These are phyloP conservation scores for Rissa tridactyla DNA, from an alignment of 2,113 vertebrate genomes.

Conservation along the genomic window DNA sequence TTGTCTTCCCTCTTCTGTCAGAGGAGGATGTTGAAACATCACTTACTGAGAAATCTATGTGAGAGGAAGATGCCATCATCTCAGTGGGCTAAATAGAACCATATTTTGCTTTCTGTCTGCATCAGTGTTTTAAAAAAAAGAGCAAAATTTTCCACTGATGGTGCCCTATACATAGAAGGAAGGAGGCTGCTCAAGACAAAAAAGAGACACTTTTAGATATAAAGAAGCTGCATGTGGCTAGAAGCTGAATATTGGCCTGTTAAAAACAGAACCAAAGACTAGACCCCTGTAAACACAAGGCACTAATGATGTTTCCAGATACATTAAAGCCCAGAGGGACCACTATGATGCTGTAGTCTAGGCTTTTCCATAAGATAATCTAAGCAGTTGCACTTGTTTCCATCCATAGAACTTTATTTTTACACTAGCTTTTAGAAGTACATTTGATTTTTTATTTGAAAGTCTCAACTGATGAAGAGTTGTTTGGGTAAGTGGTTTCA, in stretches of 20 bases:
- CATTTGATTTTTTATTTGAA: not conserved
- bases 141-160: constrained; percentile 45
- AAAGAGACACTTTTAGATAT: not conserved
- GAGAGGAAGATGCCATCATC: constrained; percentile 24
- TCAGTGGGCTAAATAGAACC: constrained; percentile 36
- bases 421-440: not conserved
- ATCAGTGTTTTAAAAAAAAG: constrained; percentile 33
- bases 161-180: constrained; percentile 2
- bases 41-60: constrained; percentile 42
- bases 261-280: not conserved
- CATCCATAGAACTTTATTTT: not conserved
- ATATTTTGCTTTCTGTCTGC: constrained; percentile 15
- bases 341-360: not conserved
- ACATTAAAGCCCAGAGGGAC: not conserved
- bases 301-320: not conserved
- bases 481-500: not conserved
- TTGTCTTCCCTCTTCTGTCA: constrained; percentile 5
- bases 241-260: constrained; percentile 31
- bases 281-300: not conserved
- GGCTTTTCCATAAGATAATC: not conserved
- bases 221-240: not conserved
- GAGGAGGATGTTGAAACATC: constrained; percentile 21
- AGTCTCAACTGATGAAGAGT: not conserved
- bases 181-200: constrained; percentile 2
- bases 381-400: not conserved